Evolutionary conservation across 2,113 vertebrate species (phyloP).

Genomic region (Pachypanchax playfairii): DNA sequence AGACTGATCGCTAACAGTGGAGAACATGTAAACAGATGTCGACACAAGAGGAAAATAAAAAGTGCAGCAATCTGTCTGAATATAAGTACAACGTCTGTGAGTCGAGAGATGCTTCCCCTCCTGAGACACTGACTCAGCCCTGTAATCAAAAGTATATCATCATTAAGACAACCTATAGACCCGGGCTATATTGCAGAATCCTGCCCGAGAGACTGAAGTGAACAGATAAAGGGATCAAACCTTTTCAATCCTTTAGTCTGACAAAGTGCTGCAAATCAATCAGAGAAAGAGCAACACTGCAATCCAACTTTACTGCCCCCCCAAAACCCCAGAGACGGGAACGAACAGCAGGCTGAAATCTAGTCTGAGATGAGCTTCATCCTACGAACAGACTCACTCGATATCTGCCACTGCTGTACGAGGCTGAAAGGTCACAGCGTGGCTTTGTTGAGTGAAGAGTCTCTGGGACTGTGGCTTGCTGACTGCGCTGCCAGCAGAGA

Average conservation of each 20-base stretch:
- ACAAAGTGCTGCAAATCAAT: slow-evolving; percentile 57
- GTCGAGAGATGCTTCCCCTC: slow-evolving; percentile 16
- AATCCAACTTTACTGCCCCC: slow-evolving; percentile 18
- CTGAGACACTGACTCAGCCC: slow-evolving; percentile 11
- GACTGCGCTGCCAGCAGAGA: slow-evolving; percentile 45
- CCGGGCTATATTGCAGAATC: background rate
- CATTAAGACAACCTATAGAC: slow-evolving; percentile 30
- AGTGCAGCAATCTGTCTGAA: background rate
- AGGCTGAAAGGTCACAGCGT: slow-evolving; percentile 56
- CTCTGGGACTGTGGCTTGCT: slow-evolving; percentile 39
- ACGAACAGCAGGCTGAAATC: slow-evolving; percentile 31
- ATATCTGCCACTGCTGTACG: slow-evolving; percentile 44
- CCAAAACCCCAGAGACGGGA: slow-evolving; percentile 24
- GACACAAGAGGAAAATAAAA: background rate
- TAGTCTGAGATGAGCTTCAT: slow-evolving; percentile 51
- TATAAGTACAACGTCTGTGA: background rate
- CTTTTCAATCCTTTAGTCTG: slow-evolving; percentile 26
- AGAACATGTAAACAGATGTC: slow-evolving; percentile 8
- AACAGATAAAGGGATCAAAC: slow-evolving; percentile 44
- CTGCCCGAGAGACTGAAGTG: slow-evolving; percentile 17
- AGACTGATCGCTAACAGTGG: background rate
- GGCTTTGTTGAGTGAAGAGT: slow-evolving; percentile 53
- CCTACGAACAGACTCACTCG: slow-evolving; percentile 51
- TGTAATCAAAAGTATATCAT: slow-evolving; percentile 37
- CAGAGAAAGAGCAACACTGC: slow-evolving; percentile 46